Evolutionary conservation across 2,888 invertebrate genomes (phyloP).

Genomic region (Eilema griseolum): DNA sequence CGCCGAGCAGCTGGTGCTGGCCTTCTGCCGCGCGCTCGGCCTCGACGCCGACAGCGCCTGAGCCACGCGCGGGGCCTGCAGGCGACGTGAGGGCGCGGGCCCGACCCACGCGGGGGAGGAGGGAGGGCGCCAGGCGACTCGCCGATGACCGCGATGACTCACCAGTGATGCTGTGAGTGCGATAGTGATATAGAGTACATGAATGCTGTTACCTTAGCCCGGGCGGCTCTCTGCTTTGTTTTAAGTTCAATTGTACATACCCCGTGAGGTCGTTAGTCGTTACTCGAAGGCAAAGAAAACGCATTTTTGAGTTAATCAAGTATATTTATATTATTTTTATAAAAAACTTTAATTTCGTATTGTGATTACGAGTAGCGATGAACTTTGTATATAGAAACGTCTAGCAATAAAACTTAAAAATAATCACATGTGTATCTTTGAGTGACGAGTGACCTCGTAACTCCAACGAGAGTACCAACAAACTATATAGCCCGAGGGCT

Average conservation of each 20-base stretch:
- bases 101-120: constrained; percentile 25
- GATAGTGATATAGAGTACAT: too few relatives aligned
- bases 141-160: too few relatives aligned
- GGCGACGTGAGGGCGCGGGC: constrained; percentile 38
- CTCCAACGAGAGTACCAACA: neutral
- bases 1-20: constrained; percentile 59
- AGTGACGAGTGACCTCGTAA: neutral
- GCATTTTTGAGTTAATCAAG: neutral
- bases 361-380: constrained; percentile 20
- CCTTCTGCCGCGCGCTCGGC: constrained; percentile 38
- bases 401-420: constrained; percentile 16
- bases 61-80: constrained; percentile 54
- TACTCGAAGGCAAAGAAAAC: neutral
- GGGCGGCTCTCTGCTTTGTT: neutral
- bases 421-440: neutral
- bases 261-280: too few relatives aligned
- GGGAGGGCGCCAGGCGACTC: constrained; percentile 33
- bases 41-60: constrained; percentile 48
- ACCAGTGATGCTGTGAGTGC: too few relatives aligned
- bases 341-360: constrained; percentile 13
- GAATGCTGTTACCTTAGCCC: too few relatives aligned
- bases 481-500: neutral
- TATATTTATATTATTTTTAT: constrained; percentile 20
- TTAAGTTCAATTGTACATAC: too few relatives aligned
- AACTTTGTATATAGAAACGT: constrained; percentile 18